A percentile compares a stretch with the other conserved stretches of the same genome.
Conservation (phyloP, 1,140 invertebrate genomes). For the Drosophila suzukii region DNA sequence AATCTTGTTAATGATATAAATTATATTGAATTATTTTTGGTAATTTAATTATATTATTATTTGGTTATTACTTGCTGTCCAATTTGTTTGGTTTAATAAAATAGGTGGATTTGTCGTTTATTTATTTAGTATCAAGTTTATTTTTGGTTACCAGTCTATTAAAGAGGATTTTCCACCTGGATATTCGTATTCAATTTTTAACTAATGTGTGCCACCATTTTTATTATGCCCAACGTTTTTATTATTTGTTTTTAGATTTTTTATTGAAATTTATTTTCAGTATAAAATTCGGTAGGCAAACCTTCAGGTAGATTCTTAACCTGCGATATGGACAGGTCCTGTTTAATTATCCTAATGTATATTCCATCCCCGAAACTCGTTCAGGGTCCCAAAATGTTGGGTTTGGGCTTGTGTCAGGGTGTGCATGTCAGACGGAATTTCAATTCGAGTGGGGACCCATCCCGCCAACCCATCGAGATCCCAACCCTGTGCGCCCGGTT, state of each 20-base stretch:
- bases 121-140: no score
- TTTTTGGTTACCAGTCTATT: no score
- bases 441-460: slow-evolving; percentile 23
- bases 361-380: slow-evolving; percentile 13
- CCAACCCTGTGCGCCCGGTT: slow-evolving; percentile 1
- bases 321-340: slow-evolving; percentile 16
- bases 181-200: no score
- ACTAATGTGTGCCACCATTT: not conserved
- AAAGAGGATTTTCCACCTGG: no score
- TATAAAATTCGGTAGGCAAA: not conserved
- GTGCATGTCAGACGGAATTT: slow-evolving; percentile 29
- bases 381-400: slow-evolving; percentile 19
- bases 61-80: no score
- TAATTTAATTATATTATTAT: no score
- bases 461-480: not conserved
- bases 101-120: not conserved
- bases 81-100: no score
- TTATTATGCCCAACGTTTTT: not conserved
- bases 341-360: slow-evolving; percentile 68
- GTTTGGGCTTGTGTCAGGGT: slow-evolving; percentile 14
- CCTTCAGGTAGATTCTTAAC: not conserved
- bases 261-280: not conserved
- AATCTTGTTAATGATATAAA: no score
- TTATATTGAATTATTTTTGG: not conserved
- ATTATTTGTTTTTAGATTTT: not conserved